Conservation (phyloP, 1,140 invertebrate species). For the Tribolium castaneum region DNA sequence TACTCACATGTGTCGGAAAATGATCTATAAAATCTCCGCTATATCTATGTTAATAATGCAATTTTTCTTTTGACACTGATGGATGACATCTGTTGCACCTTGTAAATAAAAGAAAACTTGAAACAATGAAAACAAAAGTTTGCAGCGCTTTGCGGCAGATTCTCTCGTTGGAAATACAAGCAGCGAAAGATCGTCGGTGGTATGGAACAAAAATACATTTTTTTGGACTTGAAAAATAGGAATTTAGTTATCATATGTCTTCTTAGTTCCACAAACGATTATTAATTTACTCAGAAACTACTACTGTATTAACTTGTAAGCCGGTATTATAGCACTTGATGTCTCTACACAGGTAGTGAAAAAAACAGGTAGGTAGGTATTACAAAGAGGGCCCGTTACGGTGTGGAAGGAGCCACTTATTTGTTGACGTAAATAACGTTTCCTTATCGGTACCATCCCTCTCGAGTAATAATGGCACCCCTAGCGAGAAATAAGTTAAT, state of each 20-base stretch:
- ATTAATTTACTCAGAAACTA: not conserved
- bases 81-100: slow-evolving; percentile 33
- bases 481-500: slow-evolving; percentile 40
- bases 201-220: not conserved
- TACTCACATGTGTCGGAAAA: slow-evolving; percentile 10
- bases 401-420: not conserved
- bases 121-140: slow-evolving; percentile 15
- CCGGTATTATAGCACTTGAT: too few species aligned
- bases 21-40: slow-evolving; percentile 36
- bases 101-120: slow-evolving; percentile 18
- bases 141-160: not conserved
- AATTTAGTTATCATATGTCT: not conserved
- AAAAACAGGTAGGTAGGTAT: not conserved
- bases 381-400: not conserved
- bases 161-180: too few species aligned
- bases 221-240: not conserved
- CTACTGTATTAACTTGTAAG: too few species aligned
- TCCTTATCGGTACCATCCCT: slow-evolving; percentile 33
- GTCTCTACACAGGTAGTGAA: not conserved
- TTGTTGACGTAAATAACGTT: slow-evolving; percentile 35
- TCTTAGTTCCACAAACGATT: not conserved
- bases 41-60: slow-evolving; percentile 29
- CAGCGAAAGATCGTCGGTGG: not conserved
- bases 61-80: slow-evolving; percentile 32
- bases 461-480: slow-evolving; percentile 21